Evolutionary conservation across 2,113 vertebrate species (phyloP), one percentile per base, ranked within the genome.

Genomic region (Misgurnus anguillicaudatus): DNA sequence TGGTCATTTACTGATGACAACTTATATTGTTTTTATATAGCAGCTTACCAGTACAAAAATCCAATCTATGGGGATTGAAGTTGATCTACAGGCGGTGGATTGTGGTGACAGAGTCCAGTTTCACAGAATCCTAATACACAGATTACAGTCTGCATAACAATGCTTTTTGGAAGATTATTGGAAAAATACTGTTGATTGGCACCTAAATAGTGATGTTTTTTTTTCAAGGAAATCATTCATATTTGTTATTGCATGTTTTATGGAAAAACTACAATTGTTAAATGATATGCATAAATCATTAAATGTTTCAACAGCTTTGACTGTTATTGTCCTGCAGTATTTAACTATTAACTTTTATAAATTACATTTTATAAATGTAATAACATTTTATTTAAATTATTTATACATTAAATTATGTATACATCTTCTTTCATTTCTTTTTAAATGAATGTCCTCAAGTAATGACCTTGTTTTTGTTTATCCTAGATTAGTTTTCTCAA

Each of bases 11-110:
- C 9, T 7, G 42, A 45, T 9, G 42, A 45, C 7, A 2, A 4
- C 7, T 45, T 45, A 10, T 45, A 10, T 19, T 5, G 4, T 9
- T 57, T 19, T 9, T 79, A 13, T 61, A 9, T 13, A 9, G 45
- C 84, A 89, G 90, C 81, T 6, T n/a, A 16, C 64, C 80, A 89
- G 45, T 84, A 79, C 78, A 68, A 82, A 76, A 93, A 93, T 67
- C 91, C 91, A 0, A 88, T 92, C 79, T 92, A 93, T 84, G 88
- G 68, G 79, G 82, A 79, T 31, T 85, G 79, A 78, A 38, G 9
- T 17, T 57, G 53, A 57, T 55, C 53, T 6, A 48, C 6, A 21
- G 38, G 19, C n/a, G 6, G n/a, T 5, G 4, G 42, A 68, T 47
- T 62, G 14, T 10, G 21, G 5, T 6, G n/a, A 73, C 55, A 58